phyloP scores from a whole-genome alignment of 2,113 vertebrate species.

The Hepsetus odoe region DNA sequence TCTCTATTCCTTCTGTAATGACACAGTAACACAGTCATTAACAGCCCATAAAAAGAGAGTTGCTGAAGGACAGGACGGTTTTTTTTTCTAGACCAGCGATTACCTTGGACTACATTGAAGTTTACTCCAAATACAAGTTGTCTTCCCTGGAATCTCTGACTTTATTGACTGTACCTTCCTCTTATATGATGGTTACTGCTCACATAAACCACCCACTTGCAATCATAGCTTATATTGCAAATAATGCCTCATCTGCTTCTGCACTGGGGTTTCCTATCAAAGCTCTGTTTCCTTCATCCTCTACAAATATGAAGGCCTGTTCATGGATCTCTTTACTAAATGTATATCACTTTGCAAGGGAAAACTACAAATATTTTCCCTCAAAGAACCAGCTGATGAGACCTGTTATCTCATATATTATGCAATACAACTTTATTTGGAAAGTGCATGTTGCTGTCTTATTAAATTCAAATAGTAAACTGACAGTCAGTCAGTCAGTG shows the following conservation, averaged over 20 bases:
- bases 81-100: conserved; percentile 44
- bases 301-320: background rate
- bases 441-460: background rate
- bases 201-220: conserved; percentile 14
- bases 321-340: background rate
- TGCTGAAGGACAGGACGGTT: background rate
- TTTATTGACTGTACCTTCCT: conserved; percentile 24
- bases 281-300: background rate
- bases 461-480: background rate
- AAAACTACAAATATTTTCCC: background rate
- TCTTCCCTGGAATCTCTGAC: background rate
- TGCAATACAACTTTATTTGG: background rate
- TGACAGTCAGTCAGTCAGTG: background rate
- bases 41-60: background rate
- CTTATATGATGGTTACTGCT: conserved; percentile 13
- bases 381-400: background rate
- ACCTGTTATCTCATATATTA: background rate
- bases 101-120: conserved; percentile 65
- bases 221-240: background rate
- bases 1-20: background rate
- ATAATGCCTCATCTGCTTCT: background rate
- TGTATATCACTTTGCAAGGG: background rate
- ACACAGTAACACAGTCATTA: background rate
- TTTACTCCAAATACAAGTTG: conserved; percentile 63
- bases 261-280: background rate